Base-by-base conservation (phyloP, 2,888 invertebrate species). In the Phragmatobia fuliginosa region DNA sequence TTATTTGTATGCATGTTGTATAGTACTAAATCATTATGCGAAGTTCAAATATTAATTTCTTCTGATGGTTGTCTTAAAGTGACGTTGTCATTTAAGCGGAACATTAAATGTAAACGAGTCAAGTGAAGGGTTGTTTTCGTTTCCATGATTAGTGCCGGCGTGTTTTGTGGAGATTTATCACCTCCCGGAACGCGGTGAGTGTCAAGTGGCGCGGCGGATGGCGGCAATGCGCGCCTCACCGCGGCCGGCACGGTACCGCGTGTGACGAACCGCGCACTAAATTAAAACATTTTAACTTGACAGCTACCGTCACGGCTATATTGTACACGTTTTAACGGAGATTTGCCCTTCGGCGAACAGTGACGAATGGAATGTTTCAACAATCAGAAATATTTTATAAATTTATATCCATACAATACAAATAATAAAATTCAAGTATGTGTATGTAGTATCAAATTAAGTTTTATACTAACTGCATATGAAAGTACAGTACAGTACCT, bases 221-320 rank as follows among this genome's bases (percentile, higher is more conserved):
- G 85, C 87, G 90, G 87, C 87, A 83, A 83, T 88, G 87, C 33
- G 89, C 70, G 62, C 66, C 61, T 56, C 64, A 67, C 64, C 61
- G 64, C 64, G 36, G 66, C 58, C 62, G 89, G 87, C 86, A 84
- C 67, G 28, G 49, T 52, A 56, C 86, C 83, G 76, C 73, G 76
- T 88, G 85, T 92, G 92, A 92, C 88, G 90, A 86, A 91, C 88
- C 88, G 87, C 87, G 77, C 89, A 90, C 88, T 94, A 93, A 93
- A 94, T 94, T 94, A 94, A 94, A 93, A 94, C 92, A 92, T 94
- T 94, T 91, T 87, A 88, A 91, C 91, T 88, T 92, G 94, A 92
- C 94, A 93, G 90, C 83, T 80, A 78, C 82, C 89, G 93, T 92
- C 91, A 90, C 85, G 89, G 88, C 83, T 89, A 84, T 88, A 85